A percentile compares a stretch with the other conserved stretches of the same genome.
Evolutionary conservation across 2,113 vertebrate species (phyloP).

Genomic region (Colius striatus): DNA sequence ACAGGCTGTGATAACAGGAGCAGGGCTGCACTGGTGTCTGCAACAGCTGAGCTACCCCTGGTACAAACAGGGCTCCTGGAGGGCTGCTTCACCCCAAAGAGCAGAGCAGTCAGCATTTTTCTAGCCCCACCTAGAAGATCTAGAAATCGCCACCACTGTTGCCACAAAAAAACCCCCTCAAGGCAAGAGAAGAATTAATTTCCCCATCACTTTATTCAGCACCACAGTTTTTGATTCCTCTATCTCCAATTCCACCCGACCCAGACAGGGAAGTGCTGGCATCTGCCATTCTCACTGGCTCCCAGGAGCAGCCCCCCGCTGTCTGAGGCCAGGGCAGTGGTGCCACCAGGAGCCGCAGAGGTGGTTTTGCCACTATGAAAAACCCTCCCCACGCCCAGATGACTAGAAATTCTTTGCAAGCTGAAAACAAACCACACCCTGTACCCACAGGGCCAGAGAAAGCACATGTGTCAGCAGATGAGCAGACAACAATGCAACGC

Average conservation of each 20-base stretch:
- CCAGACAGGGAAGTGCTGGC: not conserved
- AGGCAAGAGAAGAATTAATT: not conserved
- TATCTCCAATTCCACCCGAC: not conserved
- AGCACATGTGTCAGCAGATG: constrained; percentile 21
- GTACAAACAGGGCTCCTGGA: not conserved
- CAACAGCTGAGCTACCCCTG: rapidly evolving
- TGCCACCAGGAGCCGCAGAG: not conserved
- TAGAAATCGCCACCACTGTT: not conserved
- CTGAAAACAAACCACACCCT: constrained; percentile 57
- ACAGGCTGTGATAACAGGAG: not conserved
- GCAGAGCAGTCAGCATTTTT: not conserved
- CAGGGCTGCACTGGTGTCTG: not conserved
- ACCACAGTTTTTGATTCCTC: not conserved
- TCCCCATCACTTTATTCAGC: not conserved
- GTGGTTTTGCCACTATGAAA: constrained; percentile 4
- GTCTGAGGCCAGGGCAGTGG: not conserved
- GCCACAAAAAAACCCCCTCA: not conserved
- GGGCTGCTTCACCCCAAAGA: not conserved
- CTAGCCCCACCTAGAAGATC: not conserved
- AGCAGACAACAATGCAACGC: not conserved
- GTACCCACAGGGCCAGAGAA: constrained; percentile 9
- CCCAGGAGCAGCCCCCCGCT: not conserved
- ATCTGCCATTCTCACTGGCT: not conserved
- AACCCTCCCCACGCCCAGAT: constrained; percentile 22
- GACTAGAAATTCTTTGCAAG: constrained; percentile 27